Evolutionary conservation across 1,140 invertebrate species (phyloP).

Genomic region (Galleria mellonella): DNA sequence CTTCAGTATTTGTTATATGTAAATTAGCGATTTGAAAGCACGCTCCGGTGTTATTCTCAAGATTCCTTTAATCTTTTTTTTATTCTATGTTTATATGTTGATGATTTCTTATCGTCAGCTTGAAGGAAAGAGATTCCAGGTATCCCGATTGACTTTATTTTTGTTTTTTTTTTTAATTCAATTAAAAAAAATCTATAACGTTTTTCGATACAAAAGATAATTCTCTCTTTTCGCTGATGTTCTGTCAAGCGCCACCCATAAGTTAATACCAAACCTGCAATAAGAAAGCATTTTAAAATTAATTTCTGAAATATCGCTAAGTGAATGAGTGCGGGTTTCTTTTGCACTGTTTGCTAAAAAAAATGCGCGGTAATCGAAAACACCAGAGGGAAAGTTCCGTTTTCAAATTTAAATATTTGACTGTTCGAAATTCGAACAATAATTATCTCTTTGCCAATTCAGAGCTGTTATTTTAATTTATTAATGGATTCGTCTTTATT

Average conservation of each 20-base stretch:
- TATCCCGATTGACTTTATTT: too few relatives aligned
- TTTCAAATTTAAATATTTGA: conserved; percentile 17
- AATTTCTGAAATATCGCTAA: conserved; percentile 3
- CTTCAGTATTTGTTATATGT: conserved; percentile 41
- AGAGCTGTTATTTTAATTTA: neutral
- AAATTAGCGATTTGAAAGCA: conserved; percentile 56
- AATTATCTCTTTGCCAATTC: conserved; percentile 10
- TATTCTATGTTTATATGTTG: neutral
- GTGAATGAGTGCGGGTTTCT: neutral
- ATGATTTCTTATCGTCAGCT: too few relatives aligned
- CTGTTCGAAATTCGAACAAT: conserved; percentile 13
- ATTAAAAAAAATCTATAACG: too few relatives aligned
- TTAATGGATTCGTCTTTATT: too few relatives aligned
- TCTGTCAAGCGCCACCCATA: too few relatives aligned
- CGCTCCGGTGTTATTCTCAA: conserved; percentile 15
- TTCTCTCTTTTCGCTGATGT: too few relatives aligned
- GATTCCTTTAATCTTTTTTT: conserved; percentile 18
- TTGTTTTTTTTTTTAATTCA: too few relatives aligned
- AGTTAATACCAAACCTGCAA: neutral
- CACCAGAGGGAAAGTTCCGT: conserved; percentile 11
- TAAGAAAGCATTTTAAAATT: conserved; percentile 3
- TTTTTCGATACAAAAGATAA: too few relatives aligned
- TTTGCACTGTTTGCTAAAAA: neutral
- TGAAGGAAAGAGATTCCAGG: too few relatives aligned
- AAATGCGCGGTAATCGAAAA: conserved; percentile 1